Conservation (phyloP, 1,140 invertebrate species). For the Ostrea edulis region DNA sequence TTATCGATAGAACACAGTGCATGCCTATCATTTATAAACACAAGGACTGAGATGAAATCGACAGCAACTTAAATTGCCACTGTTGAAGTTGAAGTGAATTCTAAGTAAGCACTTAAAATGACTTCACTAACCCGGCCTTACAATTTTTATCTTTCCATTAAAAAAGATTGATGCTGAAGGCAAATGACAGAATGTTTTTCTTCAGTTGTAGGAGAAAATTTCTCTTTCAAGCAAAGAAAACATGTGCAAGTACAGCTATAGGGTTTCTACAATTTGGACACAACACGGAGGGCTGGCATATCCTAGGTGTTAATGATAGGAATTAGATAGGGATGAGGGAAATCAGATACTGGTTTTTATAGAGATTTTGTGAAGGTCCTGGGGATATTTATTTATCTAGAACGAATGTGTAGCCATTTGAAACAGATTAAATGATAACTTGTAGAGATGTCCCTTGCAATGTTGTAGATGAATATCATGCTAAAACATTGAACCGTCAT, state of each 20-base stretch:
- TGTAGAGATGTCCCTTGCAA: neutral
- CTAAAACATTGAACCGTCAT: too few relatives aligned
- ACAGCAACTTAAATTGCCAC: too few relatives aligned
- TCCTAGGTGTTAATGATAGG: neutral
- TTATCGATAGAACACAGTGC: too few relatives aligned
- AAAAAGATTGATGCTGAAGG: too few relatives aligned
- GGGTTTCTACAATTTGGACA: neutral
- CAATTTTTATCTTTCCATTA: too few relatives aligned
- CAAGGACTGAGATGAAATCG: too few relatives aligned
- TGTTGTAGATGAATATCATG: neutral
- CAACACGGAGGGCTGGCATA: neutral
- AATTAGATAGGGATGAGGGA: slow-evolving; percentile 3
- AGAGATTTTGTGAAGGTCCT: neutral
- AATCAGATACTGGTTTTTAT: neutral
- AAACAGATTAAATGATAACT: neutral
- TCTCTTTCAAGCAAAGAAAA: neutral
- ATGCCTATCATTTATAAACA: too few relatives aligned
- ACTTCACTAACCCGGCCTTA: too few relatives aligned
- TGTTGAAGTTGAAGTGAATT: too few relatives aligned
- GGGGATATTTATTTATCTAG: neutral
- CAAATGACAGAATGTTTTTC: neutral
- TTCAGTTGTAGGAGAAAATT: neutral
- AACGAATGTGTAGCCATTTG: neutral
- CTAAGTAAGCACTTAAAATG: too few relatives aligned
- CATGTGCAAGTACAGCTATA: neutral